A percentile compares a stretch with the other conserved stretches of the same genome.
phyloP scores from a whole-genome alignment of 2,113 vertebrate genomes.

The Leucopsar rothschildi region DNA sequence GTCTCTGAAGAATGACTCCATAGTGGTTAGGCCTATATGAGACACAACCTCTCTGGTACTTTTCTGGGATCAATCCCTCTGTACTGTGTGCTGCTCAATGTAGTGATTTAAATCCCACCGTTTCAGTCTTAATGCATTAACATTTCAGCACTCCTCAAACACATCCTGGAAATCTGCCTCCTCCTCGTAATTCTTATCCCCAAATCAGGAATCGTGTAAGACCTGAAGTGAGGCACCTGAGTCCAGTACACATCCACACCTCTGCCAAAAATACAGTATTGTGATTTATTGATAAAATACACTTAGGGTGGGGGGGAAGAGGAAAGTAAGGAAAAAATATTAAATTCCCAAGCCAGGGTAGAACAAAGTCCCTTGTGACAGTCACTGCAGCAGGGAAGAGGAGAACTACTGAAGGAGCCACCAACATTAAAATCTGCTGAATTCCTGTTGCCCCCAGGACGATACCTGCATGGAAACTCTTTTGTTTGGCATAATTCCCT shows the following conservation, averaged over 20 bases:
- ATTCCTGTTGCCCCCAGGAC: not conserved
- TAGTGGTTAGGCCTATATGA: constrained; percentile 47
- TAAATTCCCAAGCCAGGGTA: not conserved
- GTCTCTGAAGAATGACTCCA: constrained; percentile 61
- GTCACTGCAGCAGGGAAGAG: not conserved
- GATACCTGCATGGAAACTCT: not conserved
- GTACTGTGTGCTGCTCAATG: constrained; percentile 15
- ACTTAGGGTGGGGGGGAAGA: fast-evolving
- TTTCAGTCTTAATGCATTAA: constrained; percentile 33
- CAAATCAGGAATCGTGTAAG: not conserved
- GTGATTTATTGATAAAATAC: not conserved
- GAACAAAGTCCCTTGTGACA: not conserved
- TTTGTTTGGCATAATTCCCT: not conserved
- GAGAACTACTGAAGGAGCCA: not conserved
- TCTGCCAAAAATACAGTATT: not conserved
- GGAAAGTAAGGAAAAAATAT: not conserved
- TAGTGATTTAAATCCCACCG: constrained; percentile 46
- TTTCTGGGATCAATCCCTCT: constrained; percentile 50
- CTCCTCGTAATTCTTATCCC: not conserved
- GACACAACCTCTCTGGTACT: constrained; percentile 57
- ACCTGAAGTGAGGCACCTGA: not conserved
- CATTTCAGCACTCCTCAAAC: constrained; percentile 22
- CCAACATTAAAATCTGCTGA: not conserved
- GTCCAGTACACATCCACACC: not conserved
- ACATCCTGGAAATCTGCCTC: not conserved